Conservation (phyloP, 2,888 invertebrate species). For the Andrena camellia region DNA sequence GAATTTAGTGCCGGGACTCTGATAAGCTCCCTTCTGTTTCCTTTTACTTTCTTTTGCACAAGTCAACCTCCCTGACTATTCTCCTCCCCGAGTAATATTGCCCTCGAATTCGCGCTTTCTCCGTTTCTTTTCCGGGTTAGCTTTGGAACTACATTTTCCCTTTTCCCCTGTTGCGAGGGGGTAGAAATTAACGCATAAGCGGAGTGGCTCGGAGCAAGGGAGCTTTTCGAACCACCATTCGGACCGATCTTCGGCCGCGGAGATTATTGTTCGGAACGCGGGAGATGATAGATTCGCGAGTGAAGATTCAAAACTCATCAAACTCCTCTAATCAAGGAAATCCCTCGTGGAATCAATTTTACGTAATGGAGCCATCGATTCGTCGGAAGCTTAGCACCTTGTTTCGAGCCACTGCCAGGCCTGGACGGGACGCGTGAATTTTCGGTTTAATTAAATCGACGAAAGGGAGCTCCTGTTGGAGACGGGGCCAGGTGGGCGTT, state of each 20-base stretch:
- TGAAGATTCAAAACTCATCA: neutral
- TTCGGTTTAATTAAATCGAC: conserved; percentile 52
- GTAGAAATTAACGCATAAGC: too few species aligned
- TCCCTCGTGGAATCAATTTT: neutral
- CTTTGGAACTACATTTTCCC: too few species aligned
- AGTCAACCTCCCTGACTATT: neutral
- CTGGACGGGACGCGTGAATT: conserved; percentile 28
- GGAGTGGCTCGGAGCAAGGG: too few species aligned
- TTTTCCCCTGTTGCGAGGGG: too few species aligned
- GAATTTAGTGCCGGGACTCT: conserved; percentile 18
- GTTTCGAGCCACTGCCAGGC: conserved; percentile 6
- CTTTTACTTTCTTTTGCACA: neutral
- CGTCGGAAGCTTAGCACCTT: conserved; percentile 7
- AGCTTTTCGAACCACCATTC: too few species aligned
- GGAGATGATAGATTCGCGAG: too few species aligned
- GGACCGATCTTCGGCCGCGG: too few species aligned
- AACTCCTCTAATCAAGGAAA: neutral
- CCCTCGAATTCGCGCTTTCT: neutral
- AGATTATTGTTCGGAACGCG: too few species aligned
- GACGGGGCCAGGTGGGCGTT: conserved; percentile 21
- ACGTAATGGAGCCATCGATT: neutral
- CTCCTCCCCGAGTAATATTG: neutral
- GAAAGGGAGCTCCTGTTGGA: neutral
- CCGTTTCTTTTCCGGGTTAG: neutral
- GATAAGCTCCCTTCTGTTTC: neutral